These are phyloP conservation scores for Tetragnatha versicolor DNA, from an alignment of 1,140 invertebrate genomes.

Conservation along the genomic window DNA sequence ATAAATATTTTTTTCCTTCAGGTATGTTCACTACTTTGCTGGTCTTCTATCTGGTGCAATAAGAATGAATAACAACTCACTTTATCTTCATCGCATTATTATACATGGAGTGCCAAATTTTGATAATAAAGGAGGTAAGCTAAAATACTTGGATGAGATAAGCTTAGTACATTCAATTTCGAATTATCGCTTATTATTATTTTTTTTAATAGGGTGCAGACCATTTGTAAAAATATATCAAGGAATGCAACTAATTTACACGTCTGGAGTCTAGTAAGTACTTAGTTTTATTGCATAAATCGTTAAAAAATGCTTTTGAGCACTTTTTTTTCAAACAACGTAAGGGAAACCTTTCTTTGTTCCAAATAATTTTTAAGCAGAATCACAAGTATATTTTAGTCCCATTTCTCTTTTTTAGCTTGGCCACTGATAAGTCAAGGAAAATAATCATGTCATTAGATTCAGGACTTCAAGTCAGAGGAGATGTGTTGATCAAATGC, in stretches of 20 bases:
- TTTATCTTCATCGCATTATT: conserved; percentile 86
- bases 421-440: conserved; percentile 62
- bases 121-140: conserved; percentile 70
- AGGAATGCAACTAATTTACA: conserved; percentile 86
- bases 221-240: conserved; percentile 73
- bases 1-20: conserved; percentile 63
- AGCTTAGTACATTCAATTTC: not conserved
- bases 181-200: not conserved
- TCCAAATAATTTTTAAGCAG: too few relatives aligned
- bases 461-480: conserved; percentile 78
- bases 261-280: conserved; percentile 80
- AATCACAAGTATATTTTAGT: too few relatives aligned
- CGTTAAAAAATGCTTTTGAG: not conserved
- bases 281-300: conserved; percentile 2
- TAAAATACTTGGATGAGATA: not conserved
- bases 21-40: conserved; percentile 88
- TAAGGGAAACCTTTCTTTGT: too few relatives aligned
- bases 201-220: conserved; percentile 60
- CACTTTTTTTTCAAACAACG: not conserved
- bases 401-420: conserved; percentile 63
- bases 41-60: conserved; percentile 87
- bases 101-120: conserved; percentile 83
- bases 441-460: conserved; percentile 65
- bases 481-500: conserved; percentile 89
- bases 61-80: conserved; percentile 82